Base-by-base conservation (phyloP, 2,888 invertebrate genomes). In the Volucella zonaria region DNA sequence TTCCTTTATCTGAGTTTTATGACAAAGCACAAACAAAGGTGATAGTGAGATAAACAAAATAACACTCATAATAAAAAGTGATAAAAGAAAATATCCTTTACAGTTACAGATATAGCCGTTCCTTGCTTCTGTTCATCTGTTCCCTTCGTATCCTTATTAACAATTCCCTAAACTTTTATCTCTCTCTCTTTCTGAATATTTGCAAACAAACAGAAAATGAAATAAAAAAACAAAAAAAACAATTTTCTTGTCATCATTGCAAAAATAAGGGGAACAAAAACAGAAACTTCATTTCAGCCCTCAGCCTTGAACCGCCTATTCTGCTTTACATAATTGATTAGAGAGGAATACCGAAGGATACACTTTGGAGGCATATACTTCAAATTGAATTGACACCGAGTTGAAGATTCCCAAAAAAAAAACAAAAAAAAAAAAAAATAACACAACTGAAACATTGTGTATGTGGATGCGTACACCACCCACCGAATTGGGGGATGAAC, bases 261-360 rank as follows among this genome's bases (percentile, higher is more conserved):
- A 8, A 42, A 49, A 40, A 9, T 68, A 62, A 6, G 31, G 31
- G 6, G 31, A 67, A 51, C 15, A 38, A 59, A 45, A 43, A 2
- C 59, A 49, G 9, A 58, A 43, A 45, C 12, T 31, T 31, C 31
- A 54, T 42, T 45, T 12, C 54, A 61, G 15, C 45, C 45, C 62
- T 11, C 11, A 56, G 64, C n/a, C 43, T 56, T 31, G 31, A 31
- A 31, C 31, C 31, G 3, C 31, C 31, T 31, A 31, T 31, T 31
- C 61, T 68, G 74, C 42, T 83, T 76, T 83, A 71, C 83, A 83
- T 83, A 83, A 83, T 83, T 83, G 83, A 83, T 83, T 76, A 80
- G 83, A 83, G 79, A 61, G 54, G 31, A 66, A 79, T 68, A 56
- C 64, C 70, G 18, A 83, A 83, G 64, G 71, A 71, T 80, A 71